Evolutionary conservation across 2,888 invertebrate genomes (phyloP).

Genomic region (Muschampia plurimacula): DNA sequence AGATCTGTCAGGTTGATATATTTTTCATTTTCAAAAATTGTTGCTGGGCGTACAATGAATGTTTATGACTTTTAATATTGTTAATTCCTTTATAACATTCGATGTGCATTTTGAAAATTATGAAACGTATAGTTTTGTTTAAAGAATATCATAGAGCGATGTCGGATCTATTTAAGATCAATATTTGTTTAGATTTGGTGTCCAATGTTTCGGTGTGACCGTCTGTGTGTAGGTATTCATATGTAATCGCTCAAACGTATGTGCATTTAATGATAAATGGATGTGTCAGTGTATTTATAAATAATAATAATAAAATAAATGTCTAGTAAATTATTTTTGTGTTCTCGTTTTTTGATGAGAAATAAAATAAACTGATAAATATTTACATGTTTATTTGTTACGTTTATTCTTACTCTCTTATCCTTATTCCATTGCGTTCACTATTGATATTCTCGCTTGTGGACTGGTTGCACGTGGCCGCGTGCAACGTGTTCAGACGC

Average conservation of each 20-base stretch:
- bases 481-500: constrained; percentile 43
- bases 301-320: constrained; percentile 26
- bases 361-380: constrained; percentile 39
- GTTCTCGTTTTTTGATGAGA: constrained; percentile 44
- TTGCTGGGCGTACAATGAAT: neutral
- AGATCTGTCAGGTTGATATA: neutral
- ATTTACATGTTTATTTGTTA: constrained; percentile 46
- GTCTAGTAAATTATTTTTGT: constrained; percentile 54
- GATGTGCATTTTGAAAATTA: neutral
- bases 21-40: neutral
- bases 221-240: constrained; percentile 32
- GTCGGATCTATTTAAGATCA: neutral
- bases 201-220: constrained; percentile 40
- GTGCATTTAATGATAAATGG: constrained; percentile 51
- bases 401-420: constrained; percentile 37
- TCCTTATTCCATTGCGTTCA: constrained; percentile 34
- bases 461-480: constrained; percentile 40
- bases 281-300: constrained; percentile 52
- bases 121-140: neutral
- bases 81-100: no score
- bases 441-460: constrained; percentile 50
- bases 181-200: constrained; percentile 20
- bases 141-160: neutral
- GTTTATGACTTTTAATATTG: constrained; percentile 1
- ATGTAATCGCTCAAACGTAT: constrained; percentile 50